Percentiles rank a stretch among this genome's conserved stretches.
Evolutionary conservation across 2,888 invertebrate species (phyloP).

Genomic region (Acanthococcus lagerstroemiae): DNA sequence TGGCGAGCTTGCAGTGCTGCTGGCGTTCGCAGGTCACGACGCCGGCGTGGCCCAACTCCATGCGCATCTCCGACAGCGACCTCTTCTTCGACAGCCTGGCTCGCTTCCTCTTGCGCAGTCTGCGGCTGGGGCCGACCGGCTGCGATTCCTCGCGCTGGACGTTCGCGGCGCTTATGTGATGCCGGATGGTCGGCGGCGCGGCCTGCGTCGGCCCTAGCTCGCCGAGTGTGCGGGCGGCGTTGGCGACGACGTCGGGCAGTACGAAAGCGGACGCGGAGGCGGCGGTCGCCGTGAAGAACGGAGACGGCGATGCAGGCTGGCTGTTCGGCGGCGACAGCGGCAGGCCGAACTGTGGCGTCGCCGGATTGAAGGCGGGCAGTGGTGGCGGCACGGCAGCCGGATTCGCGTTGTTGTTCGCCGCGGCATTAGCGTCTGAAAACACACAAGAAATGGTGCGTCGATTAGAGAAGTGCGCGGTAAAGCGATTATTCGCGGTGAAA

Average conservation of each 20-base stretch:
- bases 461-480: too few species aligned
- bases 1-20: background rate
- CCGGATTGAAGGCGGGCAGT: background rate
- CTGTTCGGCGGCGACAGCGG: slow-evolving; percentile 19
- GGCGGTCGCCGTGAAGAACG: slow-evolving; percentile 12
- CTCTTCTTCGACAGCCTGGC: slow-evolving; percentile 5
- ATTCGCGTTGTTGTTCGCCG: background rate
- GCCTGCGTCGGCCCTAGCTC: background rate
- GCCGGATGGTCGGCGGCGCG: background rate
- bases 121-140: background rate
- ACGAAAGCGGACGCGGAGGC: slow-evolving; percentile 2
- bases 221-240: background rate
- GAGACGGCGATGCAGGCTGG: slow-evolving; percentile 17
- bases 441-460: too few species aligned
- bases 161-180: background rate
- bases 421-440: background rate
- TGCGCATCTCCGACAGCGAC: background rate
- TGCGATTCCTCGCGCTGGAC: background rate
- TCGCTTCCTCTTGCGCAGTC: slow-evolving; percentile 11
- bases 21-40: background rate
- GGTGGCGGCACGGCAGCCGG: background rate
- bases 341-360: background rate
- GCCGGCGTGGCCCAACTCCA: background rate
- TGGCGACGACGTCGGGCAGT: slow-evolving; percentile 17
- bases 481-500: too few species aligned